Percentiles rank a stretch among this genome's conserved stretches.
These are phyloP conservation scores for Conger conger DNA, from an alignment of 2,113 vertebrate species.

Conservation along the genomic window DNA sequence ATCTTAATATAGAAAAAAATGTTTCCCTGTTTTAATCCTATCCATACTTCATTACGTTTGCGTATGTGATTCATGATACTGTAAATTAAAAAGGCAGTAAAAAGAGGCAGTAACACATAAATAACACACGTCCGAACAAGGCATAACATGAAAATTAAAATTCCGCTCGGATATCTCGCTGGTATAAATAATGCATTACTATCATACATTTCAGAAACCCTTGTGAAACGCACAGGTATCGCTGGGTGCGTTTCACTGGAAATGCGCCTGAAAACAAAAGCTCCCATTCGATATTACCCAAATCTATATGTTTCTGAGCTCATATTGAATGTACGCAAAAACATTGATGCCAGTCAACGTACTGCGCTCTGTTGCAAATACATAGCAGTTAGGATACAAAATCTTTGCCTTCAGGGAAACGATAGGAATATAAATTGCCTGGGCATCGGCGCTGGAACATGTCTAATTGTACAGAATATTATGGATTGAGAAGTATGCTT, in stretches of 20 bases:
- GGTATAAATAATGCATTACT: slow-evolving; percentile 13
- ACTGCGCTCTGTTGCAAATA: slow-evolving; percentile 8
- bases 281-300: slow-evolving; percentile 1
- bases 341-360: not conserved
- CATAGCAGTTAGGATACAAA: not conserved
- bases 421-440: not conserved
- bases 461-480: not conserved
- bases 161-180: slow-evolving; percentile 9
- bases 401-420: slow-evolving; percentile 4
- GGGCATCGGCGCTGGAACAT: not conserved
- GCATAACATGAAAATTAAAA: not conserved
- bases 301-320: not conserved
- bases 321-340: not conserved
- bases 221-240: slow-evolving; percentile 11
- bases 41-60: not conserved
- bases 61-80: not conserved
- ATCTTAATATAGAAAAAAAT: not conserved
- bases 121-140: not conserved
- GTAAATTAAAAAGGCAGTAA: slow-evolving; percentile 1
- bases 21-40: not conserved
- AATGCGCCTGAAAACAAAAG: not conserved
- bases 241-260: not conserved
- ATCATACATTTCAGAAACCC: slow-evolving; percentile 22
- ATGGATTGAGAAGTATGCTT: not conserved
- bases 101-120: not conserved